Base-by-base conservation (phyloP, 2,888 invertebrate genomes). In the Cryptocephalus moraei region DNA sequence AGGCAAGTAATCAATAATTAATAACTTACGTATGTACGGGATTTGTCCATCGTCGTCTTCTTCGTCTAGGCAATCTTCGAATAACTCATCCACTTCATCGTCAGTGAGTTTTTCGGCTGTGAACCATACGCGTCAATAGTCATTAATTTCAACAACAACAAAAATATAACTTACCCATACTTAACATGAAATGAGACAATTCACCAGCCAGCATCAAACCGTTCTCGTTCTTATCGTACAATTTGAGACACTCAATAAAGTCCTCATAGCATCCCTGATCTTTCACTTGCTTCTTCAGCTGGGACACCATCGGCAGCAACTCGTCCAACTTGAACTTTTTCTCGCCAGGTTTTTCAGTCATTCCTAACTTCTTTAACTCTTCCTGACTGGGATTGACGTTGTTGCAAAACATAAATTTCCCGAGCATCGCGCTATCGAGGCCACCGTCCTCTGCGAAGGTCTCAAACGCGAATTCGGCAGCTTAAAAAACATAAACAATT, bases 201-300 rank as follows among this genome's bases (percentile, higher is more conserved):
- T 99, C 97, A 73, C 91, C 96, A 62, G 82, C 82, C 66, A 93
- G 80, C 91, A 99, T 96, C 65, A 82, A 83, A 57, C 97, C 96
- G 65, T 96, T 88, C 72, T 96, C 96, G 67, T 82, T 82, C 76
- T 99, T 94, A 82, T 99, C 99, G 81, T 99, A 99, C 70, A 99
- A 82, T 75, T 96, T 97, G 76, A 99, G 81, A 78, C 96, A 97
- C 79, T 99, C 99, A 74, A 96, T 81, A 81, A 97, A 99, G 79
- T 99, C 99, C 73, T 97, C 97, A 71, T 89, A 93, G 70, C 91
- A 89, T 55, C 99, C 99, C 72, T 90, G 88, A 70, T 99, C 97
- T 53, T 70, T 70, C 8, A 58, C 93, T 75, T 94, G 92, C 76
- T 92, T 92, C 78, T 90, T 89, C 65, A 87, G 66, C 65, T 92